Base-by-base conservation (phyloP, 2,113 vertebrate genomes). In the Nestor notabilis region DNA sequence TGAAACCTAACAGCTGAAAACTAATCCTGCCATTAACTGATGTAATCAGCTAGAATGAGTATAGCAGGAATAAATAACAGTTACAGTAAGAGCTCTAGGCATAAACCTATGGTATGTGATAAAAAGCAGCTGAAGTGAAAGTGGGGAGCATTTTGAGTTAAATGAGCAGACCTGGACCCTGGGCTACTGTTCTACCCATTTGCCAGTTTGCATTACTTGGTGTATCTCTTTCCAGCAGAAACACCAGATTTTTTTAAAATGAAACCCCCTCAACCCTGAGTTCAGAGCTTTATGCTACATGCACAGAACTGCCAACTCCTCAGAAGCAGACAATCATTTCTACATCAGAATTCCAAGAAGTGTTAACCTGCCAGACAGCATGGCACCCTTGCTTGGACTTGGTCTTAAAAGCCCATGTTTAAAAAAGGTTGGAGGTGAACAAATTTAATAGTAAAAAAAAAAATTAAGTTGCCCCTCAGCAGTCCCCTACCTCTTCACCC, bases 41-140 rank as follows among this genome's bases (percentile, higher is more conserved):
- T 20, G 7, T 31, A 29, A 29, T 70, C 68, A 86, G 18, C 44
- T 83, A 65, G 80, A 49, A 65, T 58, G 3, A 47, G 61, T 0
- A 2, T 14, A 56, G 29, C 18, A 64, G 13, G 41, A 55, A 69
- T 39, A 64, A 64, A 50, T n/a, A 60, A n/a, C 0, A 0, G 3
- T 20, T n/a, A 20, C 37, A 70, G 29, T 63, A 66, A 43, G 23
- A 83, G 24, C 19, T 80, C 28, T 18, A 60, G 56, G 33, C 33
- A 52, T 41, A 52, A 71, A 83, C 44, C 17, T 37, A 2, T 28
- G 9, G 31, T 39, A 28, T 25, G 10, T 13, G 33, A 24, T 31
- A 43, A 71, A 71, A 29, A 60, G 13, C 25, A 80, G 46, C 56
- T 80, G 50, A 83, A 87, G 43, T 56, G 23, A 76, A 82, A 74